phyloP scores from a whole-genome alignment of 2,888 invertebrate species.

The Conus canariensis region DNA sequence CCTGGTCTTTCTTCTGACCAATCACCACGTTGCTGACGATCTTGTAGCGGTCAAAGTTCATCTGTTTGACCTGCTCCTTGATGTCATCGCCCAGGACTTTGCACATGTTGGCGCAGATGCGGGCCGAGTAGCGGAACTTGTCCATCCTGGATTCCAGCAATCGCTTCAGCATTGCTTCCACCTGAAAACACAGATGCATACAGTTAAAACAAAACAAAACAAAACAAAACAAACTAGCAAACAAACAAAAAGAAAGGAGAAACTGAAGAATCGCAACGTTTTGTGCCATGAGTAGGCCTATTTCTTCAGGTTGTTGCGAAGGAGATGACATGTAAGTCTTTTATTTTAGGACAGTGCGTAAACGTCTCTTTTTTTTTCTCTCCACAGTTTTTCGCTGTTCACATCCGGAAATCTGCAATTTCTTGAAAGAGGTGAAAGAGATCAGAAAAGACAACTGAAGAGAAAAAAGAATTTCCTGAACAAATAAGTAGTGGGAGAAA shows the following conservation, averaged over 20 bases:
- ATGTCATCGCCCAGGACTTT: constrained; percentile 66
- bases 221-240: not conserved
- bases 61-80: constrained; percentile 63
- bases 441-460: no score
- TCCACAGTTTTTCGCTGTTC: no score
- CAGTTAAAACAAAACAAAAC: not conserved
- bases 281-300: no score
- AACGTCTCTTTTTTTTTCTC: no score
- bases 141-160: constrained; percentile 56
- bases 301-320: no score
- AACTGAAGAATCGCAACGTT: not conserved
- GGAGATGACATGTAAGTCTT: not conserved
- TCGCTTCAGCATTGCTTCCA: constrained; percentile 52
- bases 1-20: constrained; percentile 64
- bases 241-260: not conserved
- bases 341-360: no score
- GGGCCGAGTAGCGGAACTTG: constrained; percentile 61
- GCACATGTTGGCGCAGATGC: constrained; percentile 59
- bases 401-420: no score
- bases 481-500: no score
- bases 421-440: no score
- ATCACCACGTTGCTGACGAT: constrained; percentile 62
- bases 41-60: constrained; percentile 69
- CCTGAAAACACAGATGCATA: constrained; percentile 23
- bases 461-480: no score